Evolutionary conservation across 2,797 vertebrate genomes (phyloP), one percentile per base, ranked within the genome.

Genomic region (Chrosomus eos): DNA sequence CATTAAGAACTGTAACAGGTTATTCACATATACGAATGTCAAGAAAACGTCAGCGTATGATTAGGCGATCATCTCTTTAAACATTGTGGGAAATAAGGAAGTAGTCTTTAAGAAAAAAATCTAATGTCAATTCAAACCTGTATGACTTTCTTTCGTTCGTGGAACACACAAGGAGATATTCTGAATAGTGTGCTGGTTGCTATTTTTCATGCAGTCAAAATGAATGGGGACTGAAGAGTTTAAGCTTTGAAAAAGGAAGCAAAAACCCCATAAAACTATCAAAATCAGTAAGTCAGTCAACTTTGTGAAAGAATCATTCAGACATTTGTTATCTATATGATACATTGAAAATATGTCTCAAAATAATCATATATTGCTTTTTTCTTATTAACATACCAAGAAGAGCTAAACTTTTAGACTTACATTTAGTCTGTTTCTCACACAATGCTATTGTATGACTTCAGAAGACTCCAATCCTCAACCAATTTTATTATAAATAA

Each of bases 1-100:
- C 66, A 78, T 84, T 84, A 84, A 70, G 66, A 45, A 80, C 23
- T 62, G 40, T 85, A 48, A 85, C 83, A 72, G 55, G 67, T 71
- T 51, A 80, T 73, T 73, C 76, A 64, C 43, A 45, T 78, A 43
- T 66, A 71, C 36, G 3, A 51, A 55, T 72, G 67, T 80, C 67
- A 85, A 26, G 45, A 48, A 64, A 66, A 73, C n/a, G 3, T 73
- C 55, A 64, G 45, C 0, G 3, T 67, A 9, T n/a, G 70, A 82
- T 82, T 38, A 62, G 21, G 45, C 5, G 7, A 43, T 64, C 7
- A 18, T 74, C 40, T 64, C 31, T 67, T 76, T 28, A 67, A 75
- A 66, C 38, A 26, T 36, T 28, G 51, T 4, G 51, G 26, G 62
- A 33, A 33, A 33, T 33, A 33, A 33, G 33, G 33, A 33, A 33